Percentiles rank a stretch among this genome's conserved stretches.
Conservation (phyloP, 2,113 vertebrate species). For the Prionailurus bengalensis region DNA sequence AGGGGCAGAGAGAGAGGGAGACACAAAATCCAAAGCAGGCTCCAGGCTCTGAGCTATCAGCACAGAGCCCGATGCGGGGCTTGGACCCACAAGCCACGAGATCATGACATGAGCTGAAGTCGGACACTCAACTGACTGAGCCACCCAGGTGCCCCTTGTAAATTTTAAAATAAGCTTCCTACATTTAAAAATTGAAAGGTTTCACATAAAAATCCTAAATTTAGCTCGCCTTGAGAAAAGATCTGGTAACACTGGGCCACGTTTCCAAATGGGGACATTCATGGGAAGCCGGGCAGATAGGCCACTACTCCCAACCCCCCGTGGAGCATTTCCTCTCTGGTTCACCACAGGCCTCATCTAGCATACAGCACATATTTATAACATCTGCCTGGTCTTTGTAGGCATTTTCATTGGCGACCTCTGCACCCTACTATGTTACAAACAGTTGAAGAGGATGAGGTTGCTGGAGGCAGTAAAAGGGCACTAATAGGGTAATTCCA, state of each 20-base stretch:
- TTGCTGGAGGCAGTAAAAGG: background rate
- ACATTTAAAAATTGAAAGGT: constrained; percentile 37
- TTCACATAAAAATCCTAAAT: constrained; percentile 5
- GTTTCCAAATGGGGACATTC: background rate
- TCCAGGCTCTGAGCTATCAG: too few relatives aligned
- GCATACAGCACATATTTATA: background rate
- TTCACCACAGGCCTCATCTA: background rate
- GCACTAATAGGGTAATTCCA: background rate
- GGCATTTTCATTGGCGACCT: background rate
- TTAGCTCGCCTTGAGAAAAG: constrained; percentile 25
- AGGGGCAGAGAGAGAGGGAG: too few relatives aligned
- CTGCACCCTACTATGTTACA: background rate
- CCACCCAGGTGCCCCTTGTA: too few relatives aligned
- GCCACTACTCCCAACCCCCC: too few relatives aligned
- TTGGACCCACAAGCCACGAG: too few relatives aligned
- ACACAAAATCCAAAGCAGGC: too few relatives aligned
- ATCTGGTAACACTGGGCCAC: background rate
- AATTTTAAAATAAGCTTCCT: background rate
- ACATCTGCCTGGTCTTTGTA: background rate
- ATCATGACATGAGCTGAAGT: too few relatives aligned
- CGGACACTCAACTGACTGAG: too few relatives aligned
- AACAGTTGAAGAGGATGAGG: background rate
- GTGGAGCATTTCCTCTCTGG: background rate
- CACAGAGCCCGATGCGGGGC: too few relatives aligned
- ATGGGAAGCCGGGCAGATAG: background rate